These are phyloP conservation scores for Spinus pinus DNA, from an alignment of 2,797 vertebrate genomes.

Conservation along the genomic window DNA sequence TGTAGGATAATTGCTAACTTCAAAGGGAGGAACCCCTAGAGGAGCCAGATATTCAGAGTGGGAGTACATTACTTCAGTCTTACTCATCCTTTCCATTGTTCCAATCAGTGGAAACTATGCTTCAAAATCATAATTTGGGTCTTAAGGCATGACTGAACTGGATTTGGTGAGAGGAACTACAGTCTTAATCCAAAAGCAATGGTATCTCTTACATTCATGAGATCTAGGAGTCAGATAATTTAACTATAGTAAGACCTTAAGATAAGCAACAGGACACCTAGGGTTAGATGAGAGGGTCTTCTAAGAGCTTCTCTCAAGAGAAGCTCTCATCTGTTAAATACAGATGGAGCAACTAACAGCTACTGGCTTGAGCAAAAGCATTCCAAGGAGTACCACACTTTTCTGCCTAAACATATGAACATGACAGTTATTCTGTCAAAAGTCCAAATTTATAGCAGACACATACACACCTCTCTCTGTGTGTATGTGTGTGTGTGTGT, in stretches of 20 bases:
- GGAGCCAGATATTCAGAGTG: neutral
- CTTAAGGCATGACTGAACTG: neutral
- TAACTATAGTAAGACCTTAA: neutral
- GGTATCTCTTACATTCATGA: neutral
- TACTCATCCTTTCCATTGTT: neutral
- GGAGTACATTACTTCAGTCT: neutral
- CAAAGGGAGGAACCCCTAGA: neutral
- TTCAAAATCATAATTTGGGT: neutral
- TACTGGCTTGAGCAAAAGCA: neutral
- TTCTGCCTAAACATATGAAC: neutral
- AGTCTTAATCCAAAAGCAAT: neutral
- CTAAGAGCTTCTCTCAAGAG: neutral
- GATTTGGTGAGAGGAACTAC: neutral
- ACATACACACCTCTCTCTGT: fast-evolving
- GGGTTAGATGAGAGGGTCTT: neutral
- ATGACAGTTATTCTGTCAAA: neutral
- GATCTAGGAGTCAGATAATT: neutral
- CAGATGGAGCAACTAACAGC: neutral
- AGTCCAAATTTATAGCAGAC: neutral
- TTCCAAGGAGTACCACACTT: neutral
- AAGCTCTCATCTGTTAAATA: neutral
- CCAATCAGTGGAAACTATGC: neutral
- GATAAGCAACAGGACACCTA: neutral
- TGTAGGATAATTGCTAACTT: neutral
- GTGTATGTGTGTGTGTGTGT: neutral